Base-by-base conservation (phyloP, 2,113 vertebrate genomes). In the Parus major region DNA sequence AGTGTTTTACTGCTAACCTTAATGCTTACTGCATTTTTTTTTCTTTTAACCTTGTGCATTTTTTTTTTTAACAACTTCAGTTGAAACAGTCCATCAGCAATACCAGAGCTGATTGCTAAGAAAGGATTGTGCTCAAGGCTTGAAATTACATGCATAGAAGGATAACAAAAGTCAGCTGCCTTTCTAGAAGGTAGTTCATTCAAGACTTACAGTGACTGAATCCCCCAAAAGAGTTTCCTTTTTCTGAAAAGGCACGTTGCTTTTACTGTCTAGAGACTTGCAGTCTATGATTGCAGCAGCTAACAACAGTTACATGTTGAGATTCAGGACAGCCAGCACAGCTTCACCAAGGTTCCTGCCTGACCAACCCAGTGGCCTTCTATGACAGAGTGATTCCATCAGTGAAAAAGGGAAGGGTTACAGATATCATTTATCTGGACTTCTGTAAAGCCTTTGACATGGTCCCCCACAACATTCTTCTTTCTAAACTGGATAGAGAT, bases 371-470 rank as follows among this genome's bases (percentile, higher is more conserved):
- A 44, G 10, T 36, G 60, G 19, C 36, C 23, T 81, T 73, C 23
- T 59, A 1, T 46, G 52, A 20, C 23, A 36, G 42, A 31, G 17
- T 9, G 21, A 64, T 21, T 64, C 25, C 35, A 23, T 42, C 35
- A 49, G 25, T 50, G 31, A 49, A 50, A 64, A 59, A 44, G 23
- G 33, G 23, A 39, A 52, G 22, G 19, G 36, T 44, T 52, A 21
- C 18, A 52, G 33, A 44, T 59, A 15, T 2, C 0, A 0, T 52
- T 59, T 73, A 10, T 39, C 28, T 46, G 15, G 23, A 14, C 53
- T 52, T 73, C 77, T 81, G 27, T 44, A 52, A 81, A 66, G 28
- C 33, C 27, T 66, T 72, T 81, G 36, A 44, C 10, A n/a, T 17
- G 12, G 12, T 33, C 17, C 8, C 7, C 28, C 33, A 33, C 18